Evolutionary conservation across 2,113 vertebrate genomes (phyloP).

Genomic region (Tyrannus savana): DNA sequence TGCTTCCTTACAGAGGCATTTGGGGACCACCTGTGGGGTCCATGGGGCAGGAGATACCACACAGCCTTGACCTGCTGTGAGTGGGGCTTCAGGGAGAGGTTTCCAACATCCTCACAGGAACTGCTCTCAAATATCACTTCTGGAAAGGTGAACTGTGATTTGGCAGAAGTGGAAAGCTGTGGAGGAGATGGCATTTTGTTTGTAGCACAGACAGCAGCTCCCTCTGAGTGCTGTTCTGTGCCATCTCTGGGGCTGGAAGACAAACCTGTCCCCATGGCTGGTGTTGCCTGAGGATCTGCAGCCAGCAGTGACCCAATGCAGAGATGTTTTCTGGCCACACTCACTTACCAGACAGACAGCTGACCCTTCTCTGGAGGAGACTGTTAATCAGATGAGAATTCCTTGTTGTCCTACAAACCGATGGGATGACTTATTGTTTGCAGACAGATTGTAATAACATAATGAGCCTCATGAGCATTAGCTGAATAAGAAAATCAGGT

Average conservation of each 20-base stretch:
- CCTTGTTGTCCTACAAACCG: conserved; percentile 5
- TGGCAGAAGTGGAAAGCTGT: neutral
- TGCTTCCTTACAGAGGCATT: neutral
- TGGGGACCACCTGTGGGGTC: neutral
- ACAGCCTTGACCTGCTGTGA: neutral
- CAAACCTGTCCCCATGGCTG: rapidly evolving
- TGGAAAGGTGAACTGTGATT: neutral
- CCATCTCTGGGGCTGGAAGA: neutral
- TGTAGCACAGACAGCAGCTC: neutral
- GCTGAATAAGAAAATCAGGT: conserved; percentile 52
- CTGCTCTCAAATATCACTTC: neutral
- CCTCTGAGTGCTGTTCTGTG: neutral
- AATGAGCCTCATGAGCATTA: conserved; percentile 62
- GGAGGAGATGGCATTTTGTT: neutral
- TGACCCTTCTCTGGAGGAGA: neutral
- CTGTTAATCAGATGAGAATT: neutral
- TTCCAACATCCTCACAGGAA: neutral
- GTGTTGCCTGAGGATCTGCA: neutral
- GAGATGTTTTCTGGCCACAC: neutral
- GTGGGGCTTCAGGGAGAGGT: neutral
- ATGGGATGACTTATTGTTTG: conserved; percentile 26
- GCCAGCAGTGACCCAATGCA: neutral
- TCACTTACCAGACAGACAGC: neutral
- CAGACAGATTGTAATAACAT: conserved; percentile 51
- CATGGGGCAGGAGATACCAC: neutral